Base-by-base conservation (phyloP, 2,888 invertebrate genomes). In the Epinotia ramella region DNA sequence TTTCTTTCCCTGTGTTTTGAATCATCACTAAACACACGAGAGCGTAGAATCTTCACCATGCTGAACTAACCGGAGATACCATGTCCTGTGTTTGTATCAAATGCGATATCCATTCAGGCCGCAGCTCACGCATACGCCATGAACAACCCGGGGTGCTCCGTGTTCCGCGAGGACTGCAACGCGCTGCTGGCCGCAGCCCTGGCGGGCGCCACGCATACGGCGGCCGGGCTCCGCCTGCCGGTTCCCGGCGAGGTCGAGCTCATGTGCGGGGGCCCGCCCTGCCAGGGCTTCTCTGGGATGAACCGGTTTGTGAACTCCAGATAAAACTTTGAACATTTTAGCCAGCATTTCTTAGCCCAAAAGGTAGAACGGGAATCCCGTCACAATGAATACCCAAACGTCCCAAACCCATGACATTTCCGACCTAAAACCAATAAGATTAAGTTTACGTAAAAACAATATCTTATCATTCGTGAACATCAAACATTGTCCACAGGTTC, bases 211-310 rank as follows among this genome's bases (percentile, higher is more conserved):
- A 86, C 88, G 28, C 94, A 92, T 77, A 94, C 95, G 73, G 86
- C 85, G 3, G 91, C 91, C 20, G 95, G 95, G 0, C 91, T 95
- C 79, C 91, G 91, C 12, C 89, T 98, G 60, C 98, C 98, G 0
- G 91, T 94, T 86, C 96, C 96, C 84, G 97, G 97, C 0, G 97
- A 98, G 77, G 97, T 98, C 0, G 97, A 98, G 83, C 88, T 98
- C 76, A 89, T 98, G 46, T 97, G 97, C 84, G 98, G 98, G 12
- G 98, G 98, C 0, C 98, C 98, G 0, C 98, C 98, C 0, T 98
- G 98, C 86, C 98, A 98, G 89, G 98, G 98, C 4, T 98, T 98
- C 91, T 97, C 97, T 64, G 97, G 97, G 56, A 98, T 98, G 97
- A 98, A 98, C 89, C 93, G 98, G 70, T 53, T 53, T 53, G 53